These are phyloP conservation scores for Pogonomyrmex barbatus DNA, from an alignment of 1,140 invertebrate genomes.

Conservation along the genomic window DNA sequence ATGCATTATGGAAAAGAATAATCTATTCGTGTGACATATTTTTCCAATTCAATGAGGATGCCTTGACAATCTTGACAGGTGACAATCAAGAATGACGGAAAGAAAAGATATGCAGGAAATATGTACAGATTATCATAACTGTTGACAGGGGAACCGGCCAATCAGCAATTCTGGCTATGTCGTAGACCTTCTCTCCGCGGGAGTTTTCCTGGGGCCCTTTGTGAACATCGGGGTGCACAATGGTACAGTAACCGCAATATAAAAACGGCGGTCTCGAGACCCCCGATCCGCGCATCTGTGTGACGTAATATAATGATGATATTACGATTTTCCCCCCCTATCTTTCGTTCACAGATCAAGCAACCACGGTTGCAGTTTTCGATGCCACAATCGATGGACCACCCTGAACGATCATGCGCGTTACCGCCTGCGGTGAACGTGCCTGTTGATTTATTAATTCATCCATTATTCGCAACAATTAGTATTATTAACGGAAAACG, in stretches of 20 bases:
- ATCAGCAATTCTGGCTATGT: constrained; percentile 39
- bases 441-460: constrained; percentile 66
- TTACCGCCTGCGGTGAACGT: constrained; percentile 64
- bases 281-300: constrained; percentile 63
- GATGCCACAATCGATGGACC: constrained; percentile 54
- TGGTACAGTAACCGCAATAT: constrained; percentile 65
- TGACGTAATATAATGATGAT: constrained; percentile 70
- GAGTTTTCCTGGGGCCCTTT: constrained; percentile 51
- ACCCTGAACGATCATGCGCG: constrained; percentile 39
- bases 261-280: constrained; percentile 52
- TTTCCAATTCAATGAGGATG: background rate
- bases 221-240: constrained; percentile 46
- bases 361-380: constrained; percentile 47
- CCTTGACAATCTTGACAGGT: constrained; percentile 35
- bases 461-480: constrained; percentile 40
- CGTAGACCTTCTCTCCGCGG: constrained; percentile 49
- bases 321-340: constrained; percentile 63
- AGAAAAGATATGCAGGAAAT: constrained; percentile 46
- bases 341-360: constrained; percentile 10
- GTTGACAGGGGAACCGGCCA: constrained; percentile 68
- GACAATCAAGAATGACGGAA: constrained; percentile 27
- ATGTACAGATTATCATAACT: constrained; percentile 68
- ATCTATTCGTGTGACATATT: background rate
- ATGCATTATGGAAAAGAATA: background rate
- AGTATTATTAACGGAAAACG: constrained; percentile 35